These are phyloP conservation scores for Petrosia ficiformis DNA, from an alignment of 37 sponge, comb jelly and placozoan genomes.

Conservation along the genomic window DNA sequence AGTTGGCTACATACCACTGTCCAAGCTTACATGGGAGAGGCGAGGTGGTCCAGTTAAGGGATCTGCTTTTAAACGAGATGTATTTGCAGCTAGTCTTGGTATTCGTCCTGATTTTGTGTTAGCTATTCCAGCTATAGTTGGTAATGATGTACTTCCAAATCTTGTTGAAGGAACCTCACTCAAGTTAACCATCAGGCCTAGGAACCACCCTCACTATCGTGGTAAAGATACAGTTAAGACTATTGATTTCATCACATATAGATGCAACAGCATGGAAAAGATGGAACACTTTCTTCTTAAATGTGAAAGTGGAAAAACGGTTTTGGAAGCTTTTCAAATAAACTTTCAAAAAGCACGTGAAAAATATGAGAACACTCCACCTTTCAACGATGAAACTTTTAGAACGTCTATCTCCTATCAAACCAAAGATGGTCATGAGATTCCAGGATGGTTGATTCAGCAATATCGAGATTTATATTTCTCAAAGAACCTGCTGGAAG, in stretches of 20 bases:
- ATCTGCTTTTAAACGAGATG: background rate
- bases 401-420: background rate
- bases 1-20: slow-evolving; percentile 32
- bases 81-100: background rate
- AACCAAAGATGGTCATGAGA: background rate
- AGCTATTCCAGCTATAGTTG: slow-evolving; percentile 22
- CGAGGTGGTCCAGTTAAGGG: slow-evolving; percentile 1
- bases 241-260: background rate
- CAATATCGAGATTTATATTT: background rate
- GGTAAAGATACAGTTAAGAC: background rate
- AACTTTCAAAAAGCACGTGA: background rate
- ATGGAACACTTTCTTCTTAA: background rate
- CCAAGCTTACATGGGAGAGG: slow-evolving; percentile 8
- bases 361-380: background rate
- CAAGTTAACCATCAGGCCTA: background rate
- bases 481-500: background rate
- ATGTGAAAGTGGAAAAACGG: background rate
- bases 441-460: background rate
- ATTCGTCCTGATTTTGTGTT: slow-evolving; percentile 13
- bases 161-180: background rate
- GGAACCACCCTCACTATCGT: background rate
- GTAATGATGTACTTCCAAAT: slow-evolving; percentile 9
- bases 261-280: background rate
- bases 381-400: background rate
- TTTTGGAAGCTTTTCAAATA: background rate